Base-by-base conservation (phyloP, 2,797 vertebrate species). In the Ara ararauna region DNA sequence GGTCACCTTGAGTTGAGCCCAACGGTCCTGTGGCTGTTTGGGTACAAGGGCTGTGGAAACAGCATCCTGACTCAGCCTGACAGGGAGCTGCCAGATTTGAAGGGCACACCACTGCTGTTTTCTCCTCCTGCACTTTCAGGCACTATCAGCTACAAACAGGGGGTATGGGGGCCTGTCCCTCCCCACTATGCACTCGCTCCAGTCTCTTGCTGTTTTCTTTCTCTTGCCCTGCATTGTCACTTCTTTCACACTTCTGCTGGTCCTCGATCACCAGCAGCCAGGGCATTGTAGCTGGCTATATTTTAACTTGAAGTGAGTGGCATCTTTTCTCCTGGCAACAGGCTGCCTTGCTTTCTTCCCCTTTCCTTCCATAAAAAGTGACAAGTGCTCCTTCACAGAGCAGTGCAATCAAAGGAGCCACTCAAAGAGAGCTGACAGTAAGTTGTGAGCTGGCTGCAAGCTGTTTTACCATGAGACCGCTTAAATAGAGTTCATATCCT, bases 281-380 rank as follows among this genome's bases (percentile, higher is more conserved):
- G 81, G 65, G 45, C 74, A 93, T 89, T 74, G 68, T 75, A 94
- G 71, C 93, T 90, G 78, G 83, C 95, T 60, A 11, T 95, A 90
- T 90, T 85, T 89, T 94, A 91, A 92, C 89, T 87, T 81, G 54
- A 94, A 95, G 80, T 68, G 87, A 85, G 77, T 85, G 80, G 82
- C 71, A 87, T 79, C 86, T 92, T 83, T 92, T 94, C 95, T 94
- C 90, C 95, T 96, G 95, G 95, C 82, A 96, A 74, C 73, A 50
- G 79, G 82, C 48, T 58, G 73, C 80, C 91, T 96, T 34, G 51
- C 87, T 96, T 97, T 91, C 93, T 97, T 83, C 86, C 50, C 42
- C 54, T 74, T 48, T 88, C 68, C 64, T 71, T 93, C 87, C 53
- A 61, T 86, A 64, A 83, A 80, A 96, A 95, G 75, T 93, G 97